Evolutionary conservation across 2,888 invertebrate species (phyloP).

Genomic region (Folsomia candida): DNA sequence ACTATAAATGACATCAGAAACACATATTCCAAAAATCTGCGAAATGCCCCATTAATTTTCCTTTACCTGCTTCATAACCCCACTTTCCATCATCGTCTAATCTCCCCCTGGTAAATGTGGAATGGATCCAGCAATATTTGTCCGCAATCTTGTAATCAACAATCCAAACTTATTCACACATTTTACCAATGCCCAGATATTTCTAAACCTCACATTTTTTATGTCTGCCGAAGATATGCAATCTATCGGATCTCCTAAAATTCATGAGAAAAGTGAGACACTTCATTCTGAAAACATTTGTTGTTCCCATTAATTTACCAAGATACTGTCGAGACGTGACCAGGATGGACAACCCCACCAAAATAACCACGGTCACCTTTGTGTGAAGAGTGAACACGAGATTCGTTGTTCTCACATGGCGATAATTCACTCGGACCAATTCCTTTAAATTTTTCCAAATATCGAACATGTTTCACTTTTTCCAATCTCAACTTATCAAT

Average conservation of each 20-base stretch:
- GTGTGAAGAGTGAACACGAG: constrained; percentile 43
- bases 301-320: no score
- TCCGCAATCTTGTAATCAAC: constrained; percentile 29
- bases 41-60: no score
- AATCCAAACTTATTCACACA: no score
- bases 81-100: constrained; percentile 38
- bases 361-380: constrained; percentile 40
- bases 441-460: constrained; percentile 44
- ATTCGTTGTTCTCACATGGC: constrained; percentile 38
- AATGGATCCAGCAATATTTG: constrained; percentile 47
- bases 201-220: constrained; percentile 20
- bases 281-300: background rate
- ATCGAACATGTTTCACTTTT: constrained; percentile 40
- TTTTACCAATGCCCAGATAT: no score
- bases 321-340: constrained; percentile 41
- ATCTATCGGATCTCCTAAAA: constrained; percentile 47
- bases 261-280: constrained; percentile 23
- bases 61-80: constrained; percentile 41
- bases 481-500: no score
- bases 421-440: constrained; percentile 36
- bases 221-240: constrained; percentile 41
- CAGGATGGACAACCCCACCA: constrained; percentile 40
- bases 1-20: constrained; percentile 10
- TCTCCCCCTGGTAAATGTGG: constrained; percentile 42
- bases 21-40: background rate